Evolutionary conservation across 1,140 invertebrate species (phyloP), one percentile per base, ranked within the genome.

Genomic region (Drosophila yakuba): DNA sequence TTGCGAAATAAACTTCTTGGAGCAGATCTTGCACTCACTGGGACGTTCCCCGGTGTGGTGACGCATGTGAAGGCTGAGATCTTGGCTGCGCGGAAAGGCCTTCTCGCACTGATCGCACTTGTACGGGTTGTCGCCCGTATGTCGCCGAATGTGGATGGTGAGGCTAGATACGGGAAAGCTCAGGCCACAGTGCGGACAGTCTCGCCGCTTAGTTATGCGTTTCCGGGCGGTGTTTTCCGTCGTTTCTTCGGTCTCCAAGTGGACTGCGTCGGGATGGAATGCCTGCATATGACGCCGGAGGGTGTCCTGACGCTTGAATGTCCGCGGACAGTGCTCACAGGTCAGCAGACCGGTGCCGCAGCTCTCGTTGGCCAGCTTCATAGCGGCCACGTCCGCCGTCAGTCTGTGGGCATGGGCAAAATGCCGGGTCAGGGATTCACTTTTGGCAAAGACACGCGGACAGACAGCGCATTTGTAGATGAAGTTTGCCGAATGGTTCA

Each of bases 1-100:
- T 7, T 83, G 73, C 0, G 90, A 86, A 10, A 80, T 84, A 44
- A 94, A 94, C 1, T 93, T 93, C 48, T 93, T 92, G 0, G 93
- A 93, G 55, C 94, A 94, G 10, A 93, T 92, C 0, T 93, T 93
- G 61, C 94, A 95, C 8, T 94, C 73, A 61, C 93, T 94, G 4
- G 94, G 94, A 23, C 94, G 94, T 47, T 94, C 94, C 0, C 93
- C 93, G 0, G 94, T 94, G 81, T 95, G 95, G 3, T 93, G 94
- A 6, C 93, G 71, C 32, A 94, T 91, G 80, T 95, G 95, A 25
- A 91, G 50, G 17, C 59, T 72, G 0, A 91, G 64, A 39, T 91
- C 90, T 38, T 91, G 89, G 7, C 81, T 76, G 44, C 90, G 81
- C 4, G 90, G 89, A 45, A 86, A 91, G 2, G 74, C 90, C 51